Conservation (phyloP, 1,140 invertebrate genomes). For the Nephotettix cincticeps region DNA sequence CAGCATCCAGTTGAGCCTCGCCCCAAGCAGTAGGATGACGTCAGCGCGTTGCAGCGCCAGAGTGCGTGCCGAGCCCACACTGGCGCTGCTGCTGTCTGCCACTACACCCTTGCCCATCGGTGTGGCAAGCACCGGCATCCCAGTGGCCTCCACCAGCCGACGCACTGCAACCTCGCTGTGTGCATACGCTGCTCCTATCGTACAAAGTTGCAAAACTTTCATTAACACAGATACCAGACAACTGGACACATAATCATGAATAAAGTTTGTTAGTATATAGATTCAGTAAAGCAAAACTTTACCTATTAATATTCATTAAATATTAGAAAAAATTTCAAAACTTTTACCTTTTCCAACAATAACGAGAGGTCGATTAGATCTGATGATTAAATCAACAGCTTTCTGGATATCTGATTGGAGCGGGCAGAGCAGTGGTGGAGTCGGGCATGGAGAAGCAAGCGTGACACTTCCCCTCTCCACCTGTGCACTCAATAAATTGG, state of each 20-base stretch:
- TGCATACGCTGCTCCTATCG: constrained; percentile 78
- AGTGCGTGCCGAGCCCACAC: constrained; percentile 84
- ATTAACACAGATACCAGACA: too few relatives aligned
- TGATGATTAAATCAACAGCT: constrained; percentile 66
- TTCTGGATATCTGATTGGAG: constrained; percentile 61
- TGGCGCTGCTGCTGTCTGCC: constrained; percentile 72
- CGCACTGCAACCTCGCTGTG: constrained; percentile 69
- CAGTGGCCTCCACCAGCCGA: constrained; percentile 66
- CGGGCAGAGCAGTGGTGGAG: constrained; percentile 68
- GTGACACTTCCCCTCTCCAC: constrained; percentile 50
- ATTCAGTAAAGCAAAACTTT: too few relatives aligned
- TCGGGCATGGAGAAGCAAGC: constrained; percentile 50
- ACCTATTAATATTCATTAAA: too few relatives aligned
- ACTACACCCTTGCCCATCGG: constrained; percentile 97
- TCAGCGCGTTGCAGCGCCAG: constrained; percentile 84
- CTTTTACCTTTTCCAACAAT: constrained; percentile 89
- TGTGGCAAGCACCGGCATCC: constrained; percentile 88
- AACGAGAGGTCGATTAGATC: constrained; percentile 78
- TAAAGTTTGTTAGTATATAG: too few relatives aligned
- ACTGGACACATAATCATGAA: too few relatives aligned
- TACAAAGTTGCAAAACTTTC: too few relatives aligned
- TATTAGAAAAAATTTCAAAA: too few relatives aligned
- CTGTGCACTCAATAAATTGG: constrained; percentile 66
- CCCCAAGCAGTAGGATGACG: constrained; percentile 85
- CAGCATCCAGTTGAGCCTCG: constrained; percentile 95